Conservation (phyloP, 2,113 vertebrate genomes). For the Phyllopteryx taeniolatus region DNA sequence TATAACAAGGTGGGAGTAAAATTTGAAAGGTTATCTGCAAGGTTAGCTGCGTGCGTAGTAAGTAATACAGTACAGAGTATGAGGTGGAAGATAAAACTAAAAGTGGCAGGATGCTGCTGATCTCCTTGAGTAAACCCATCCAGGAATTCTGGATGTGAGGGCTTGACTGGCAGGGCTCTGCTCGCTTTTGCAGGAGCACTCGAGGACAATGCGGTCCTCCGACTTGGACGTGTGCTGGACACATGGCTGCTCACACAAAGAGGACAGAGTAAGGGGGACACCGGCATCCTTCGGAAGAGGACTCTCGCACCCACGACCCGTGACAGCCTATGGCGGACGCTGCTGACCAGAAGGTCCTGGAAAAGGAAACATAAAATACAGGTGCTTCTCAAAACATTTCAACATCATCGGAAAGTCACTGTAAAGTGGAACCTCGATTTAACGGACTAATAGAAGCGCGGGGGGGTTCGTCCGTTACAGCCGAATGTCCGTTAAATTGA, state of each 20-base stretch:
- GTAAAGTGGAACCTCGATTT: too few relatives aligned
- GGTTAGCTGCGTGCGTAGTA: slow-evolving; percentile 44
- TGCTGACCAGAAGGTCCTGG: slow-evolving; percentile 81
- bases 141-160: slow-evolving; percentile 31
- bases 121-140: slow-evolving; percentile 55
- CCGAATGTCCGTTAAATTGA: too few relatives aligned
- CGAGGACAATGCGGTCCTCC: slow-evolving; percentile 25
- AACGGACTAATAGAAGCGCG: too few relatives aligned
- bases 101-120: slow-evolving; percentile 63
- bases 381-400: neutral
- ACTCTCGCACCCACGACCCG: slow-evolving; percentile 79
- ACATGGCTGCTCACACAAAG: slow-evolving; percentile 67
- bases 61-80: slow-evolving; percentile 51
- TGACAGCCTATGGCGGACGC: slow-evolving; percentile 75
- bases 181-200: slow-evolving; percentile 12
- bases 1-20: slow-evolving; percentile 40
- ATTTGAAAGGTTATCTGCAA: slow-evolving; percentile 34
- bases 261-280: slow-evolving; percentile 77
- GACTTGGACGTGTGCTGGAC: slow-evolving; percentile 11
- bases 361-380: slow-evolving; percentile 7
- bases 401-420: neutral
- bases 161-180: slow-evolving; percentile 39
- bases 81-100: slow-evolving; percentile 51
- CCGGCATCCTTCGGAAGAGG: slow-evolving; percentile 68
- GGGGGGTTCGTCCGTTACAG: too few relatives aligned